These are phyloP conservation scores for Perognathus longimembris DNA, from an alignment of 2,113 vertebrate genomes.

Conservation along the genomic window DNA sequence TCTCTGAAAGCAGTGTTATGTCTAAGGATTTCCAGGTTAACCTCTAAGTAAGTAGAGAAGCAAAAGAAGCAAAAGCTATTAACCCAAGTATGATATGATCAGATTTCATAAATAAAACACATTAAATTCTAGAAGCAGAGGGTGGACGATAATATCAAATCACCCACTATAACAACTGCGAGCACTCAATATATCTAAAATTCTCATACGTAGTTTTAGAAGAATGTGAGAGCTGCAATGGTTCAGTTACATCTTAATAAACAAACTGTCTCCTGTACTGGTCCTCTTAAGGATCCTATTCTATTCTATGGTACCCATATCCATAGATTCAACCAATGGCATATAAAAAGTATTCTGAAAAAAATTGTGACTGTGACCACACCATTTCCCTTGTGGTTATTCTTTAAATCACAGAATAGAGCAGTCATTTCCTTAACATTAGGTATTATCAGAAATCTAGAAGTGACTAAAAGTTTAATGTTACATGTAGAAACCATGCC, in stretches of 20 bases:
- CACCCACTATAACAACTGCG: not conserved
- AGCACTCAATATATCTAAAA: not conserved
- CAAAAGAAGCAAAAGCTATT: not conserved
- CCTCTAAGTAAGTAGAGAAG: not conserved
- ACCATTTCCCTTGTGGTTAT: not conserved
- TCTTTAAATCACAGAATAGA: not conserved
- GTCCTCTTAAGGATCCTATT: not conserved
- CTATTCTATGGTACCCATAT: not conserved
- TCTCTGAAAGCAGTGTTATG: not conserved
- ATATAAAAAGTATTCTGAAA: not conserved
- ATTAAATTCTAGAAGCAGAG: not conserved
- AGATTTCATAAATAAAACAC: not conserved
- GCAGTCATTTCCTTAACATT: not conserved
- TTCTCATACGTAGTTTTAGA: not conserved
- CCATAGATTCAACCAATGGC: not conserved
- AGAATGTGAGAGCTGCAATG: not conserved
- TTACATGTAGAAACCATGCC: not conserved
- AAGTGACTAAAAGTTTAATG: not conserved
- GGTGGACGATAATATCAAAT: not conserved
- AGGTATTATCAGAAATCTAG: not conserved
- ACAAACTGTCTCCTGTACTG: not conserved
- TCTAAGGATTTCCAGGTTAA: not conserved
- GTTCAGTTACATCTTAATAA: not conserved
- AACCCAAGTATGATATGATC: not conserved
- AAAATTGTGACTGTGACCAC: not conserved